Evolutionary conservation across 2,113 vertebrate species (phyloP), one percentile per base, ranked within the genome.

Genomic region (Montifringilla adamsi): DNA sequence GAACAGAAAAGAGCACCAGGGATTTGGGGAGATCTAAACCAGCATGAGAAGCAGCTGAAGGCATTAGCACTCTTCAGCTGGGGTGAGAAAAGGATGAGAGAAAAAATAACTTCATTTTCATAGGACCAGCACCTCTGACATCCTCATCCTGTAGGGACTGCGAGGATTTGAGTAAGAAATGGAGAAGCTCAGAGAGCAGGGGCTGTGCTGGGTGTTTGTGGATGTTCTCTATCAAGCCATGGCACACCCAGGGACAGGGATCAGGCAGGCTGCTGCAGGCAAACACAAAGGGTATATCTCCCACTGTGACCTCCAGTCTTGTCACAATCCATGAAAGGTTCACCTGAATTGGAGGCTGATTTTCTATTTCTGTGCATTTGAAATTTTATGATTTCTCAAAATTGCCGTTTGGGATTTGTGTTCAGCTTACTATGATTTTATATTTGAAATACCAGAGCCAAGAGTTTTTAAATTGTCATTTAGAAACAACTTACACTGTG

Each of bases 301-400:
- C 12, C 37, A 3, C 33, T 13, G 0, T 14, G 33, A 28, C 33
- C 19, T 52, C 46, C 30, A 17, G 7, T 17, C 24, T 27, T 60
- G 35, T 1, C 11, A 20, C 41, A 16, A 20, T 35, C 35, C 31
- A 0, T 24, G 22, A 37, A 44, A 47, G 24, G 24, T 24, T 84
- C 52, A 64, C 44, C 72, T 49, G 43, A 74, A 69, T 2, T 55
- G 12, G 22, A 62, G n/a, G 41, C 22, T 2, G 4, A 11, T 67
- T 78, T 87, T 41, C 76, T 67, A 2, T 68, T 80, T 59, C 64
- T 91, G 47, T 28, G 11, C 60, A 23, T 74, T 69, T 74, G 28
- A 35, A 83, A 95, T 33, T 69, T 15, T 7, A 23, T 30, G 37
- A 33, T 81, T 82, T 52, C 74, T 74, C 13, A 44, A 30, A 89